Conservation (phyloP, 2,888 invertebrate species). For the Sphaeridia pumilis region DNA sequence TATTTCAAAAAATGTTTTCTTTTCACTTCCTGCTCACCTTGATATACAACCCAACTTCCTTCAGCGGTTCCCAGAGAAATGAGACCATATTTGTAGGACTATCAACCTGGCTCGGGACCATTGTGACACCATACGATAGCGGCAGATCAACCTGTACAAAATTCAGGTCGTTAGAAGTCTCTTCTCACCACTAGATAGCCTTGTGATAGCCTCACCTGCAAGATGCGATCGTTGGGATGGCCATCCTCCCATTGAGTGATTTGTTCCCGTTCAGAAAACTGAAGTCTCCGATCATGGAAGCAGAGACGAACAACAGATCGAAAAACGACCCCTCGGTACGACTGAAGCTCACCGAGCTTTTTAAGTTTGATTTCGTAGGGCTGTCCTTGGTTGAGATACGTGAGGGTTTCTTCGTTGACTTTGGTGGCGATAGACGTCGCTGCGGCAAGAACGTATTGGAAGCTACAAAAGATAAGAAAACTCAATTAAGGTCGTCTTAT, state of each 20-base stretch:
- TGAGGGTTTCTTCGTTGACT: slow-evolving; percentile 85
- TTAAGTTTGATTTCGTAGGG: slow-evolving; percentile 93
- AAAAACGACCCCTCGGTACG: slow-evolving; percentile 48
- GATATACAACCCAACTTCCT: slow-evolving; percentile 88
- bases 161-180: no score
- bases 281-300: slow-evolving; percentile 89
- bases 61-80: slow-evolving; percentile 90
- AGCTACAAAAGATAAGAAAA: no score
- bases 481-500: no score
- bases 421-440: slow-evolving; percentile 97
- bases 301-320: slow-evolving; percentile 83
- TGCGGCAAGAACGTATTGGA: slow-evolving; percentile 89
- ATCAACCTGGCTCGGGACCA: slow-evolving; percentile 45
- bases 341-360: slow-evolving; percentile 78
- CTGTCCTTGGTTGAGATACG: slow-evolving; percentile 93
- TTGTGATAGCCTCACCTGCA: slow-evolving; percentile 67
- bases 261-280: slow-evolving; percentile 90
- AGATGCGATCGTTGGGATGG: slow-evolving; percentile 78
- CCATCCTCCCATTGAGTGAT: slow-evolving; percentile 81
- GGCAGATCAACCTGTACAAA: slow-evolving; percentile 53
- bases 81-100: slow-evolving; percentile 72
- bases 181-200: no score
- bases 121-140: slow-evolving; percentile 69
- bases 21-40: slow-evolving; percentile 58
- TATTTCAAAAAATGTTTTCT: no score